Evolutionary conservation across 2,888 invertebrate genomes (phyloP), one percentile per base, ranked within the genome.

Genomic region (Neoascia interrupta): DNA sequence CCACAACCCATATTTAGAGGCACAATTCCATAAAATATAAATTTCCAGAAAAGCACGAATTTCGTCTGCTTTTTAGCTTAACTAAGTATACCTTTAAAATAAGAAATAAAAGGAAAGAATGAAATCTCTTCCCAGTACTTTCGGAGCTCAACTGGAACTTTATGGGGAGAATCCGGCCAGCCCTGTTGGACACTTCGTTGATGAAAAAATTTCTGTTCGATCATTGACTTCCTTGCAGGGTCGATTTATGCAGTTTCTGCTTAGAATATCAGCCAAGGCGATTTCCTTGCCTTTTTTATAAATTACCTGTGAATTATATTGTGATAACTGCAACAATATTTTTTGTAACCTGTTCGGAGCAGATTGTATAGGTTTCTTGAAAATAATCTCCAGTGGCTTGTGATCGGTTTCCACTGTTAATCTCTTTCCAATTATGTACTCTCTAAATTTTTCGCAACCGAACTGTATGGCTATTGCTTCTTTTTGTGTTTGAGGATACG

Each of bases 261-360:
- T 81, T 6, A 81, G 31, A 1, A 53, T 19, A 23, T 83, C 82
- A 4, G 81, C 81, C 18, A 83, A 58, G 26, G 51, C 69, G 26
- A 85, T 56, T 49, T 84, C 82, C 47, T 81, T 84, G 34, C 85
- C 84, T 31, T 82, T 82, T 53, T 60, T 81, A 28, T 84, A 84
- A 23, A 69, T 51, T 11, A 84, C 73, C 8, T 80, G 69, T 19
- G 83, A 74, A 15, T 81, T 43, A 70, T 83, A 85, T 21, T 58
- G 80, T 8, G 81, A 37, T 4, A 85, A 53, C 18, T 82, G 61
- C 26, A 84, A 69, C 21, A 84, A 23, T 53, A 84, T 85, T 61
- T 82, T 81, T 81, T 84, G 84, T n/a, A 84, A 54, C 41, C 84
- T 61, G 34, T 69, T 63, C 43, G 82, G 56, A 6, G 73, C 66